phyloP scores from a whole-genome alignment of 2,888 invertebrate genomes.

The Plebejus anna region DNA sequence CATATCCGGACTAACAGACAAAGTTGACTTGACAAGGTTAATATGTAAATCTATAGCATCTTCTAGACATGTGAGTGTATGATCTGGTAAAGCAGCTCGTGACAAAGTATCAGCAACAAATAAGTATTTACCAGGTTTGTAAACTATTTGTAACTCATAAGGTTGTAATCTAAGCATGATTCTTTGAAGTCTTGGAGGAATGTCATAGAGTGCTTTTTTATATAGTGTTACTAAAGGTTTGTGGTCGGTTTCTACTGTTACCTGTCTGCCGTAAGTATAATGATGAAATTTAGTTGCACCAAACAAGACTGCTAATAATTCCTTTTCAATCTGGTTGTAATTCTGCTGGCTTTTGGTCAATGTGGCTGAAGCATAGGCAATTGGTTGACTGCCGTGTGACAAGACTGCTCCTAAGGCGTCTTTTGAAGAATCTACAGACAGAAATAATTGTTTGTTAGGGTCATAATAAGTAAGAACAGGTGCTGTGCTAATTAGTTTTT shows the following conservation, averaged over 20 bases:
- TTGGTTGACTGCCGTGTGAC: constrained; percentile 28
- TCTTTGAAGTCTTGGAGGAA: too few relatives aligned
- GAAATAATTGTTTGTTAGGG: too few relatives aligned
- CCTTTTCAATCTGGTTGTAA: constrained; percentile 34
- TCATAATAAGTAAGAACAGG: too few relatives aligned
- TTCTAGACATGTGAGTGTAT: constrained; percentile 31
- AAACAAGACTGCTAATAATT: constrained; percentile 32
- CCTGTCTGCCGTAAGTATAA: constrained; percentile 33
- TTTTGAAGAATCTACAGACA: too few relatives aligned
- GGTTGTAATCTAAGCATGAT: too few relatives aligned
- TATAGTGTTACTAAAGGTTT: constrained; percentile 33
- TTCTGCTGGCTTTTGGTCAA: constrained; percentile 31
- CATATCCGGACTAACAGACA: constrained; percentile 24
- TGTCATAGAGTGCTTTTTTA: constrained; percentile 32
- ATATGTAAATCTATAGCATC: constrained; percentile 27
- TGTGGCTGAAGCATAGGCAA: constrained; percentile 35
- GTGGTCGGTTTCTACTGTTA: constrained; percentile 33
- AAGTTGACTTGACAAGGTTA: not conserved
- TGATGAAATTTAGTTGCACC: constrained; percentile 34
- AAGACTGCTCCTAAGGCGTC: constrained; percentile 29
- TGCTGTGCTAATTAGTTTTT: too few relatives aligned
- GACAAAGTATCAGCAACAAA: constrained; percentile 12
- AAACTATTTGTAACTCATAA: too few relatives aligned
- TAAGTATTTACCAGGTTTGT: too few relatives aligned
- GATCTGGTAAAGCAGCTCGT: not conserved